Conservation (phyloP, 2,797 vertebrate genomes). For the Lutjanus campechanus region DNA sequence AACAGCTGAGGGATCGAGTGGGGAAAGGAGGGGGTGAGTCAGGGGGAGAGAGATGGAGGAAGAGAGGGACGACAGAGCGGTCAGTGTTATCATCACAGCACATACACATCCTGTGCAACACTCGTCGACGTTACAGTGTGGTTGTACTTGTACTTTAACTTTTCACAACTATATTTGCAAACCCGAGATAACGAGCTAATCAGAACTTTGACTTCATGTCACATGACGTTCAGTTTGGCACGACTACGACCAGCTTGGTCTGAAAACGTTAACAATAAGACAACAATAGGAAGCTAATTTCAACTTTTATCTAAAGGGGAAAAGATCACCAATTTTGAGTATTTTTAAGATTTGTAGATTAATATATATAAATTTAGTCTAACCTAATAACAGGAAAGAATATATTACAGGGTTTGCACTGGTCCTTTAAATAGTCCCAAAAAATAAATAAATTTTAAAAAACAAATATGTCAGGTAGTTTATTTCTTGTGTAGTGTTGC, state of each 20-base stretch:
- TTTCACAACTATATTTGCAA: not conserved
- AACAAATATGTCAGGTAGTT: no score
- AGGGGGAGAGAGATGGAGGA: not conserved
- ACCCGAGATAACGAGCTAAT: not conserved
- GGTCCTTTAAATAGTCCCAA: no score
- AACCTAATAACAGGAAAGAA: no score
- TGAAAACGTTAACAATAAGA: no score
- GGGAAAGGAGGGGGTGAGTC: not conserved
- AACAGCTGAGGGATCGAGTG: conserved; percentile 86
- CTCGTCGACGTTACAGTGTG: not conserved
- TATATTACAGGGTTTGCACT: no score
- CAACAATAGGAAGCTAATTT: no score
- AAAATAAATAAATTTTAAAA: no score
- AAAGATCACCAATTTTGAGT: no score
- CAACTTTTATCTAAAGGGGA: no score
- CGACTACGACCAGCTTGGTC: not conserved
- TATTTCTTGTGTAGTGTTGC: no score
- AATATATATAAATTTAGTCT: no score
- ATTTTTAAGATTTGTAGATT: no score
- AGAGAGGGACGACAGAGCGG: not conserved
- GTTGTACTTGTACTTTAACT: not conserved
- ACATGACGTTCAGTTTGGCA: not conserved
- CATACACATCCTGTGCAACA: not conserved
- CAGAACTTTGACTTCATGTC: not conserved
- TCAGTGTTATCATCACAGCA: not conserved